Conservation (phyloP, 1,140 invertebrate genomes). For the Drosophila nigromelanica region DNA sequence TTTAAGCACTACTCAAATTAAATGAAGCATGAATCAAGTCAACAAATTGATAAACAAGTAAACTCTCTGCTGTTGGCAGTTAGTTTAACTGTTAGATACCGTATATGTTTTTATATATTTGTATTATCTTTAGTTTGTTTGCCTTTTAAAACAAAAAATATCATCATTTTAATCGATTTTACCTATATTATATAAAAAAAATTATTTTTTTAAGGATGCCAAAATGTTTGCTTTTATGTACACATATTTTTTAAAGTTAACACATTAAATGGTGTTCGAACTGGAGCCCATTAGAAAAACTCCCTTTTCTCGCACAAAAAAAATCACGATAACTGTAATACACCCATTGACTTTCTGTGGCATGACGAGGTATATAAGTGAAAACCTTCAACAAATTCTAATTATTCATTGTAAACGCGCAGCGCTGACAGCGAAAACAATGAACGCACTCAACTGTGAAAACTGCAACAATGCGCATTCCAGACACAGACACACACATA, state of each 20-base stretch:
- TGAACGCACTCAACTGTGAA: slow-evolving; percentile 74
- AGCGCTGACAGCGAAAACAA: slow-evolving; percentile 77
- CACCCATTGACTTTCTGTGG: slow-evolving; percentile 1
- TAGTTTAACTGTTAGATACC: background rate
- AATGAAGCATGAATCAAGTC: slow-evolving; percentile 48
- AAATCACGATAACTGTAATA: background rate
- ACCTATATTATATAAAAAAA: too few species aligned
- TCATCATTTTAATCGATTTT: too few species aligned
- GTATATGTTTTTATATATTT: background rate
- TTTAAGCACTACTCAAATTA: slow-evolving; percentile 47
- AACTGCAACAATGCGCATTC: slow-evolving; percentile 79
- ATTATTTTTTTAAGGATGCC: too few species aligned
- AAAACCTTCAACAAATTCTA: slow-evolving; percentile 70
- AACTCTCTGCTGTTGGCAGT: background rate
- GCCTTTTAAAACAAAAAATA: too few species aligned
- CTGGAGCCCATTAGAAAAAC: background rate
- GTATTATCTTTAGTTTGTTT: too few species aligned
- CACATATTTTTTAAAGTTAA: too few species aligned
- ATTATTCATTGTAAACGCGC: slow-evolving; percentile 77
- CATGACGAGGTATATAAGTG: slow-evolving; percentile 38
- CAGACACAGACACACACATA: slow-evolving; percentile 30
- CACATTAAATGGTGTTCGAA: too few species aligned
- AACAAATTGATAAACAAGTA: slow-evolving; percentile 24
- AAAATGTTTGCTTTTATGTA: too few species aligned
- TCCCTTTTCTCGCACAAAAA: too few species aligned